phyloP scores from a whole-genome alignment of 2,888 invertebrate species.

The Sarcophaga rosellei region DNA sequence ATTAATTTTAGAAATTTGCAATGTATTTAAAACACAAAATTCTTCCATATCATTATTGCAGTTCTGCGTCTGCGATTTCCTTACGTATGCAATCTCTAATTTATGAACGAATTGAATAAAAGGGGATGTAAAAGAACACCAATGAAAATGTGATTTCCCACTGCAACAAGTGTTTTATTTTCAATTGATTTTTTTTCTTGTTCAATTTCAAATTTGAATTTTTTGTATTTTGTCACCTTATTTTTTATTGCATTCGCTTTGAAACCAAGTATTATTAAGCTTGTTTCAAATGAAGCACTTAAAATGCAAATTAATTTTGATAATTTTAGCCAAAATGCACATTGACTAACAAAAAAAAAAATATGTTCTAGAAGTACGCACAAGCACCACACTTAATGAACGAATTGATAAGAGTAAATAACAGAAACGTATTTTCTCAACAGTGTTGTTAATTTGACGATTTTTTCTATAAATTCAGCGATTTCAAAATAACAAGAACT shows the following conservation, averaged over 20 bases:
- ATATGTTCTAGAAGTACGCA: conserved; percentile 57
- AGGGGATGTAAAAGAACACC: conserved; percentile 40
- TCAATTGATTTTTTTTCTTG: not conserved
- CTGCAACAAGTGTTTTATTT: conserved; percentile 39
- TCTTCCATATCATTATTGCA: conserved; percentile 14
- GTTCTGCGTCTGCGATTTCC: conserved; percentile 7
- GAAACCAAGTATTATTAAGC: not conserved
- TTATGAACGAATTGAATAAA: not conserved
- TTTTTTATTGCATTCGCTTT: too few relatives aligned
- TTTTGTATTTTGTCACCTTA: not conserved
- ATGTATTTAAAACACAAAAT: conserved; percentile 7
- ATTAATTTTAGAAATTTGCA: conserved; percentile 48
- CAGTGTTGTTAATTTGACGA: not conserved
- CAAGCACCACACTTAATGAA: conserved; percentile 55
- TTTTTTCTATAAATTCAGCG: too few relatives aligned
- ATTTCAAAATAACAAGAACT: too few relatives aligned
- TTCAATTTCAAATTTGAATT: not conserved
- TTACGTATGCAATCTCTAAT: conserved; percentile 42
- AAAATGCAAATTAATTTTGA: conserved; percentile 16
- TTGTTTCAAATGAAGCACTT: not conserved
- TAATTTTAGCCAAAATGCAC: not conserved
- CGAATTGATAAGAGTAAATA: conserved; percentile 49
- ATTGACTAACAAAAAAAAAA: conserved; percentile 15
- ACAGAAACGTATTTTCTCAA: not conserved
- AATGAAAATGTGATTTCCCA: conserved; percentile 44